Evolutionary conservation across 37 sponge, comb jelly and placozoan species (phyloP).

Genomic region (Halisarca cf. caerulea): DNA sequence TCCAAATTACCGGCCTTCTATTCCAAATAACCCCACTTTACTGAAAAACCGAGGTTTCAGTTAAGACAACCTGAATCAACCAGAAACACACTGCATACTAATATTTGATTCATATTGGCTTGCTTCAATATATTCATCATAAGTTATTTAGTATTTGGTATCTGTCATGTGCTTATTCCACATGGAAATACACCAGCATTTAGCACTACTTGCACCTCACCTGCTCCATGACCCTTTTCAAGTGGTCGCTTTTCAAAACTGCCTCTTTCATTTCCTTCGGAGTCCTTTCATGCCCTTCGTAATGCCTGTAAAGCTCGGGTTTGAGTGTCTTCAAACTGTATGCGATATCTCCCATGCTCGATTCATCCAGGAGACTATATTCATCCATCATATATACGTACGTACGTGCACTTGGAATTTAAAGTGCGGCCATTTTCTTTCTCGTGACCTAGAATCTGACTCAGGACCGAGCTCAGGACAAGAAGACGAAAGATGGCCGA

Average conservation of each 20-base stretch:
- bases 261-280: conserved; percentile 51
- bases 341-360: conserved; percentile 31
- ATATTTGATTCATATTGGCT: too few relatives aligned
- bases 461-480: too few relatives aligned
- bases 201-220: too few relatives aligned
- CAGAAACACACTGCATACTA: too few relatives aligned
- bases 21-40: too few relatives aligned
- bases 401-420: neutral
- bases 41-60: too few relatives aligned
- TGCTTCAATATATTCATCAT: too few relatives aligned
- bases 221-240: conserved; percentile 51
- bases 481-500: neutral
- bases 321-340: conserved; percentile 46
- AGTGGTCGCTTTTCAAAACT: conserved; percentile 47
- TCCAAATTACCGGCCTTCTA: too few relatives aligned
- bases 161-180: too few relatives aligned
- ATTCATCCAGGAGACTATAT: conserved; percentile 34
- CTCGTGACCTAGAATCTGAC: neutral
- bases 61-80: too few relatives aligned
- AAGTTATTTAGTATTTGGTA: too few relatives aligned
- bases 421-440: neutral
- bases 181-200: too few relatives aligned
- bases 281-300: neutral
- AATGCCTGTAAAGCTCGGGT: conserved; percentile 35
- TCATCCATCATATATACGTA: neutral